Conservation (phyloP, 2,888 invertebrate genomes). For the Drosophila atripex region DNA sequence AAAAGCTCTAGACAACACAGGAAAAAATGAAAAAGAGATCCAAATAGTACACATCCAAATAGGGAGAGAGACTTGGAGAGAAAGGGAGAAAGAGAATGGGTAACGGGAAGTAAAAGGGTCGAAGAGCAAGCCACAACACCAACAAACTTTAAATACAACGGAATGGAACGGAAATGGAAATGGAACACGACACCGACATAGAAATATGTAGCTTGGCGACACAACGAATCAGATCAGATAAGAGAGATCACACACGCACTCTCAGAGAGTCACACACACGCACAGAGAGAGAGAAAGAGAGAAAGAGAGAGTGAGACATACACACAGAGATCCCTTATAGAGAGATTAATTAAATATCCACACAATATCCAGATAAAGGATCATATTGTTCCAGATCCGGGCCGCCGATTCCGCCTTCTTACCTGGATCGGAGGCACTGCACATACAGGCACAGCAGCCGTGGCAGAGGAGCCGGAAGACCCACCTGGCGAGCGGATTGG, state of each 20-base stretch:
- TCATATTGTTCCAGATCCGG: not conserved
- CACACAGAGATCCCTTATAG: not conserved
- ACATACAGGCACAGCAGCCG: constrained; percentile 53
- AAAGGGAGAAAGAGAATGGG: not conserved
- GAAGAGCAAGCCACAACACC: constrained; percentile 25
- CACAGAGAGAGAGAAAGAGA: not conserved
- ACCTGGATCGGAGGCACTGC: constrained; percentile 48
- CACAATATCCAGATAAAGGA: not conserved
- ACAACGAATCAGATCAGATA: not conserved
- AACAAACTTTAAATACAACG: constrained; percentile 7
- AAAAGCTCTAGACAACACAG: not conserved
- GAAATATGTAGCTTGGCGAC: too few relatives aligned
- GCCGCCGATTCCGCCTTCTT: constrained; percentile 32
- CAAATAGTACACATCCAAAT: not conserved
- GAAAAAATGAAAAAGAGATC: not conserved
- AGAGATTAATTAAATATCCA: not conserved
- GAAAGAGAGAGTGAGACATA: not conserved
- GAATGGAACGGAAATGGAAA: constrained; percentile 8
- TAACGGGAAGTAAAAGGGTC: not conserved
- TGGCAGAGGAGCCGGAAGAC: constrained; percentile 27
- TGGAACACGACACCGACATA: constrained; percentile 14
- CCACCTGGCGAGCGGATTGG: constrained; percentile 38
- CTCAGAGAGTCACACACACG: not conserved
- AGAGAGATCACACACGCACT: constrained; percentile 1
- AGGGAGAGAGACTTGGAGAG: not conserved